phyloP scores from a whole-genome alignment of 2,113 vertebrate species.

The Hippocampus mohnikei region DNA sequence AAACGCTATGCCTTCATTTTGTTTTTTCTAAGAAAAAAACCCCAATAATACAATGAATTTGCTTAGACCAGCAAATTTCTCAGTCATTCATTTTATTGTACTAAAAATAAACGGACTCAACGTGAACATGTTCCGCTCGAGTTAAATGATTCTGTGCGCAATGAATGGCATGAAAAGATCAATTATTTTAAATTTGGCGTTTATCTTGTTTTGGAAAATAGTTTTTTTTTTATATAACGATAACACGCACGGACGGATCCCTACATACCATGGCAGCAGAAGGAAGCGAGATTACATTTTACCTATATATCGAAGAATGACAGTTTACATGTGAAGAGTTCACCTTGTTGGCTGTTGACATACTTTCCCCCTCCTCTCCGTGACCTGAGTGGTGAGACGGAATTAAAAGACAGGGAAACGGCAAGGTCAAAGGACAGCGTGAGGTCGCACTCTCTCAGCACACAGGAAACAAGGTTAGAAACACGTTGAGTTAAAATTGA shows the following conservation, averaged over 20 bases:
- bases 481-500: conserved; percentile 69
- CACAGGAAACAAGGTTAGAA: conserved; percentile 72
- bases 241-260: background rate
- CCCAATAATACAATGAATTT: background rate
- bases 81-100: background rate
- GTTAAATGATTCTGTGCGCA: background rate
- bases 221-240: background rate
- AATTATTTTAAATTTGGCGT: background rate
- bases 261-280: background rate
- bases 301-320: background rate
- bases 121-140: background rate
- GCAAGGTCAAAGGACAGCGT: conserved; percentile 78
- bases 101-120: background rate
- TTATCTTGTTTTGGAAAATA: background rate
- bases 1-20: background rate
- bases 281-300: conserved; percentile 5
- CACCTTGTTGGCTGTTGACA: conserved; percentile 13
- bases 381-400: conserved; percentile 19
- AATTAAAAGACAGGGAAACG: conserved; percentile 40
- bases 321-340: conserved; percentile 9
- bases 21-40: background rate
- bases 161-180: background rate
- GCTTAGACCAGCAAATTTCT: background rate
- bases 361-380: background rate
- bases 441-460: conserved; percentile 70